Conservation (phyloP, 2,888 invertebrate genomes). For the Toxonevra muliebris region DNA sequence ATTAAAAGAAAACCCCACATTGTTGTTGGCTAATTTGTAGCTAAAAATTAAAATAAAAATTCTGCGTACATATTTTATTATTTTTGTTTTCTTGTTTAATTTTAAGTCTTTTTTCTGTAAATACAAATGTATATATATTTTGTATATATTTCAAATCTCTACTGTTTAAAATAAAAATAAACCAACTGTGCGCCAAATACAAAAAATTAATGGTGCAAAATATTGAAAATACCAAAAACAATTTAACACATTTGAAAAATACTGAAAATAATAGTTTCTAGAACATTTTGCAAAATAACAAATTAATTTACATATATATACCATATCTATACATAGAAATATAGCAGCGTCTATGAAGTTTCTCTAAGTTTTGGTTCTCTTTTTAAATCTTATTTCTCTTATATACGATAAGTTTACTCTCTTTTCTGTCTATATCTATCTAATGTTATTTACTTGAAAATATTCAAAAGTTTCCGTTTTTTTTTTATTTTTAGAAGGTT, state of each 20-base stretch:
- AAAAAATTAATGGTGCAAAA: conserved; percentile 19
- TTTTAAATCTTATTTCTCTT: background rate
- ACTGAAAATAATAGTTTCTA: background rate
- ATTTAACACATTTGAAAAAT: background rate
- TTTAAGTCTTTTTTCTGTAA: too few species aligned
- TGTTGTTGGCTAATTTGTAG: too few species aligned
- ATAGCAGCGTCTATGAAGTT: too few species aligned
- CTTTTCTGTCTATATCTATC: background rate
- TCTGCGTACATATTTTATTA: too few species aligned
- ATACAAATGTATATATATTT: too few species aligned
- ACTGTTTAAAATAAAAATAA: conserved; percentile 10
- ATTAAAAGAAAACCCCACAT: too few species aligned
- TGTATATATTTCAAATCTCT: background rate
- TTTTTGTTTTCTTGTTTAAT: too few species aligned
- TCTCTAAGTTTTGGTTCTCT: too few species aligned
- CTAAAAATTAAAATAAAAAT: too few species aligned
- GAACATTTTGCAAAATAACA: too few species aligned
- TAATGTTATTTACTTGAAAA: background rate
- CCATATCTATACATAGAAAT: too few species aligned
- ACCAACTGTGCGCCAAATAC: conserved; percentile 6
- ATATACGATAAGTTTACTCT: background rate
- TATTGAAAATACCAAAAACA: conserved; percentile 12
- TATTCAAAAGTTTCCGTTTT: conserved; percentile 11
- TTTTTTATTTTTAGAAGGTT: conserved; percentile 59
- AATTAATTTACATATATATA: too few species aligned